Evolutionary conservation across 2,888 invertebrate species (phyloP), one percentile per base, ranked within the genome.

Genomic region (Cosmopolites sordidus): DNA sequence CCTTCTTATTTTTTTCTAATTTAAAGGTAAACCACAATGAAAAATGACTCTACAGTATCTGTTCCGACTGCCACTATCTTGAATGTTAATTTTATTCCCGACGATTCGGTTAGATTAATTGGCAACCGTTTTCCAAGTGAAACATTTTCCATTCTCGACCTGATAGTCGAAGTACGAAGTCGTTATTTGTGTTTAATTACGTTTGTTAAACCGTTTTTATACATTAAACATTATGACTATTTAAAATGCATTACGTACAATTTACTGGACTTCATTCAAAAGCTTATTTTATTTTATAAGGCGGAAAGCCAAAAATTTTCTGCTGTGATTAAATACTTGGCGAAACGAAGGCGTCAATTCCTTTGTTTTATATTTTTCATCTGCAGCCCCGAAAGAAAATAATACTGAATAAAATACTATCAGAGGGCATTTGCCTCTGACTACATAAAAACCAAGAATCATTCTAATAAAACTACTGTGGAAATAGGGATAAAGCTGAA

Each of bases 381-480:
- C 47, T 47, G 38, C 48, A 22, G 16, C 39, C 43, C 43, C 52
- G 12, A 48, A 53, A 53, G 48, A 43, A 44, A 53, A 53, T 47
- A 53, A 53, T 42, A 42, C 47, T 41, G 27, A 22, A 48, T 53
- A 53, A 53, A 51, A 51, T 51, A 38, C 45, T 46, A 51, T 47
- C 29, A 48, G 48, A 43, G 48, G 53, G 53, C 53, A 48, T 53
- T 53, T 37, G 48, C 53, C 53, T 48, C 47, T 40, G 33, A 53
- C 48, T 52, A 33, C 17, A 53, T 53, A 48, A 53, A 53, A 53
- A 48, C 37, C 38, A 43, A 48, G 53, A 53, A 53, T 53, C 47
- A 53, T 48, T 38, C 39, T 53, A 53, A 53, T 53, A 53, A 53
- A 53, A 53, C 48, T 53, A 53, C 53, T 48, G 30, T 40, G 43